Conservation (phyloP, 2,888 invertebrate genomes). For the Sicus ferrugineus region DNA sequence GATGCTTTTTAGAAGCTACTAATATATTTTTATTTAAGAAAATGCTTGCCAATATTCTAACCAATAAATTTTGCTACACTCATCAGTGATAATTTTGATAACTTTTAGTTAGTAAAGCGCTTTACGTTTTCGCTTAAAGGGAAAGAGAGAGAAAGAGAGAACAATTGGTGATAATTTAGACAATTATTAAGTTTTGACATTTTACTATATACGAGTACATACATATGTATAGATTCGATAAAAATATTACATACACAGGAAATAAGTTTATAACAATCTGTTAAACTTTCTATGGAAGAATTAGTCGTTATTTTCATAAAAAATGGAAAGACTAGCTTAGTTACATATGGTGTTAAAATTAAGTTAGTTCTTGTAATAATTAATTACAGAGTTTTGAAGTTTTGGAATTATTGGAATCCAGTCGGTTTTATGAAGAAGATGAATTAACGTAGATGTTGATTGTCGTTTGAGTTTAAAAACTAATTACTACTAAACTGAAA, state of each 20-base stretch:
- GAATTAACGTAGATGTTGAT: neutral
- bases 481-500: no score
- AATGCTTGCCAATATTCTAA: conserved; percentile 37
- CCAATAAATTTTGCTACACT: neutral
- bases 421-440: no score
- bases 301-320: conserved; percentile 16
- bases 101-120: conserved; percentile 15
- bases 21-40: neutral
- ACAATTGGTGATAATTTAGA: conserved; percentile 25
- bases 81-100: neutral
- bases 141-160: neutral
- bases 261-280: neutral
- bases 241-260: neutral
- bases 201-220: no score
- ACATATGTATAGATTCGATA: neutral
- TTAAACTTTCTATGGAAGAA: conserved; percentile 22
- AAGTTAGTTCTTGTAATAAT: no score
- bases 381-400: no score
- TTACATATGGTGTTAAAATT: no score
- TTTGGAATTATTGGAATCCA: neutral
- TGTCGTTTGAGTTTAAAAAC: conserved; percentile 15
- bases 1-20: no score
- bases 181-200: conserved; percentile 26
- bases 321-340: conserved; percentile 19
- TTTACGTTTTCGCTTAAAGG: conserved; percentile 28